Percentiles rank a stretch among this genome's conserved stretches.
Conservation (phyloP, 30 jellyfish, hydroid and myxozoan genomes). For the Aurelia sp. region DNA sequence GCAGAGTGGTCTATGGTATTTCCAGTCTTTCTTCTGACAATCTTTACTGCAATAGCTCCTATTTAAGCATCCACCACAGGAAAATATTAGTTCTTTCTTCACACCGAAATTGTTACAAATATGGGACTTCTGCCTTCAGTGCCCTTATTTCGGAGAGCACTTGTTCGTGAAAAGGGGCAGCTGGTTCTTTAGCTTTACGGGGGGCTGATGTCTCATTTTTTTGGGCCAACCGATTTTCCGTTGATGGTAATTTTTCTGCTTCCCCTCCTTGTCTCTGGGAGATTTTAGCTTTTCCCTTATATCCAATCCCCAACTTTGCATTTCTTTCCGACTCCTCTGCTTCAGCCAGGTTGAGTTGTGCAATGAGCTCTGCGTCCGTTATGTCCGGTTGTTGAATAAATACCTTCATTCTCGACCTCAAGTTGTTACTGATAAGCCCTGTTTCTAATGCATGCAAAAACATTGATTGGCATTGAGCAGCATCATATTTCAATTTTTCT, state of each 20-base stretch:
- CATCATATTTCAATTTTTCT: slow-evolving; percentile 26
- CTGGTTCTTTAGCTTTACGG: background rate
- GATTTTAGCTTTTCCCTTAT: slow-evolving; percentile 17
- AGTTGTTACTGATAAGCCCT: slow-evolving; percentile 16
- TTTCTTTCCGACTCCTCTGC: slow-evolving; percentile 36
- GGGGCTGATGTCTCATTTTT: background rate
- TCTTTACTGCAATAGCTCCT: too few relatives aligned
- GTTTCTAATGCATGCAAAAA: slow-evolving; percentile 35
- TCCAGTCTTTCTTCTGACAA: too few relatives aligned
- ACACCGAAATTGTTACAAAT: too few relatives aligned
- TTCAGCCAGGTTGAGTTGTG: slow-evolving; percentile 9
- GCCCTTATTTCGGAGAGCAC: slow-evolving; percentile 2
- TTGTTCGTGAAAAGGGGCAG: background rate
- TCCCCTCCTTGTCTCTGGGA: background rate
- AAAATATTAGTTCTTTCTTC: too few relatives aligned
- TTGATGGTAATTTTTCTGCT: background rate
- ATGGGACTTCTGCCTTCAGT: background rate
- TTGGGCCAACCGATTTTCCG: background rate
- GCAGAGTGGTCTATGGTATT: too few relatives aligned
- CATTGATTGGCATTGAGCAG: slow-evolving; percentile 38
- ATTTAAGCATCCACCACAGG: too few relatives aligned
- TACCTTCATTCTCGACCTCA: slow-evolving; percentile 12
- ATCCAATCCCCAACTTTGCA: slow-evolving; percentile 30
- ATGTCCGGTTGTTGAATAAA: background rate
- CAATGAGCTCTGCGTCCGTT: slow-evolving; percentile 15